Conservation (phyloP, 2,888 invertebrate genomes). For the Incurvaria masculella region DNA sequence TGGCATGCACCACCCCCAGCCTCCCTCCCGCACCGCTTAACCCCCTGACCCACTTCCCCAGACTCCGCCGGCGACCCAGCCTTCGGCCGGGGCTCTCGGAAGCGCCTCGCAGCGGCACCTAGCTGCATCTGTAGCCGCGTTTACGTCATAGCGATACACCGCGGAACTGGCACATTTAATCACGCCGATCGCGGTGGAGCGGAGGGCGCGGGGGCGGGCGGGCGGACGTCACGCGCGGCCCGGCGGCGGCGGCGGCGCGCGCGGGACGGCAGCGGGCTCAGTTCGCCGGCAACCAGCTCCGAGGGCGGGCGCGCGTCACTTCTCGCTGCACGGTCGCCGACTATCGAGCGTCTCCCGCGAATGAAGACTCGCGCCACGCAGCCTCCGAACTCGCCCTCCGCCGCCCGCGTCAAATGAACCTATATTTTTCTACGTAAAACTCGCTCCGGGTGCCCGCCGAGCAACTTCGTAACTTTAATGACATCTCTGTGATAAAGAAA, state of each 20-base stretch:
- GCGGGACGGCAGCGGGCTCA: slow-evolving; percentile 22
- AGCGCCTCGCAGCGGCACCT: background rate
- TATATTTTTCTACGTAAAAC: background rate
- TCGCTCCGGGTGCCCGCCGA: too few relatives aligned
- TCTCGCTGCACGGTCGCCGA: background rate
- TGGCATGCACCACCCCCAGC: background rate
- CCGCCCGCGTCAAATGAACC: too few relatives aligned
- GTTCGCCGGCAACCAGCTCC: background rate
- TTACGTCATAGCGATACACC: background rate
- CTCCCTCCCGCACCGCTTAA: background rate
- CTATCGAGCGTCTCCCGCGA: background rate
- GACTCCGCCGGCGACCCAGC: background rate
- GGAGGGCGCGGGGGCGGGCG: slow-evolving; percentile 39
- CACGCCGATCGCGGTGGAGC: slow-evolving; percentile 21
- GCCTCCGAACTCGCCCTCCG: background rate
- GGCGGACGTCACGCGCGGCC: slow-evolving; percentile 38
- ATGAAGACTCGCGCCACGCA: background rate
- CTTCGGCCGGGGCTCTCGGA: background rate
- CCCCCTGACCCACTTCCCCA: background rate
- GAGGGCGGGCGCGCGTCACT: background rate
- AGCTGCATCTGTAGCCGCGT: background rate
- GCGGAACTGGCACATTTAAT: background rate
- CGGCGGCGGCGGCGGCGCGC: slow-evolving; percentile 31
- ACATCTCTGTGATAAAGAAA: background rate
- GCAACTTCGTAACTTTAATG: background rate